Evolutionary conservation across 2,888 invertebrate genomes (phyloP).

Genomic region (Epistrophella euchroma): DNA sequence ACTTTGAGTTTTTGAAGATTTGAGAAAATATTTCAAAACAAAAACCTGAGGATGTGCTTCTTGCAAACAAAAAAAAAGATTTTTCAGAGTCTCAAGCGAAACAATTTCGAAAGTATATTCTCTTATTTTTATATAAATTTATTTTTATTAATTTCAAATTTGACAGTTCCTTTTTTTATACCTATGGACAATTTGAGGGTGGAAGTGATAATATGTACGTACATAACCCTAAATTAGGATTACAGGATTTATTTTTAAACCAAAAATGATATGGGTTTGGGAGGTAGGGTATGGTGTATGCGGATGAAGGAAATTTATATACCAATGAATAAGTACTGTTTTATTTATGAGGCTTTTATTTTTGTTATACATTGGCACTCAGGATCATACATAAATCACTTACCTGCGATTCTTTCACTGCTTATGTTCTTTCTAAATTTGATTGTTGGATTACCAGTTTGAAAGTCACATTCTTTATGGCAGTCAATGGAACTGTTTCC

Average conservation of each 20-base stretch:
- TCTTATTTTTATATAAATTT: background rate
- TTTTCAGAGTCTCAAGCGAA: background rate
- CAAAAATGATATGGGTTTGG: background rate
- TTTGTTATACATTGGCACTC: background rate
- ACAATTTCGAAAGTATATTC: constrained; percentile 6
- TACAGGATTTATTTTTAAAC: background rate
- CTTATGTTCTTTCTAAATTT: constrained; percentile 1
- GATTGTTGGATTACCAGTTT: constrained; percentile 43
- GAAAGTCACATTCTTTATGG: constrained; percentile 81
- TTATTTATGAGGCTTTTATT: background rate
- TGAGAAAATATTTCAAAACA: constrained; percentile 15
- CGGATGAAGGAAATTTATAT: background rate
- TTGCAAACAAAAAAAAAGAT: background rate
- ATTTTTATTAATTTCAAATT: constrained; percentile 13
- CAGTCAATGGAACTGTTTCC: constrained; percentile 80
- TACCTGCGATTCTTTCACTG: constrained; percentile 57
- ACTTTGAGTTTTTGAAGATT: constrained; percentile 15
- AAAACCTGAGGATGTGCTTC: background rate
- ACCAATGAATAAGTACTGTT: background rate
- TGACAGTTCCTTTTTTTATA: background rate
- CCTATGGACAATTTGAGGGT: background rate
- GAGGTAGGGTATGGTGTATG: background rate
- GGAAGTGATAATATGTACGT: background rate
- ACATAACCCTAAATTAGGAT: constrained; percentile 7
- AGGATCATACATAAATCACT: background rate